phyloP scores from a whole-genome alignment of 2,888 invertebrate genomes.

The Trachelus tabidus region DNA sequence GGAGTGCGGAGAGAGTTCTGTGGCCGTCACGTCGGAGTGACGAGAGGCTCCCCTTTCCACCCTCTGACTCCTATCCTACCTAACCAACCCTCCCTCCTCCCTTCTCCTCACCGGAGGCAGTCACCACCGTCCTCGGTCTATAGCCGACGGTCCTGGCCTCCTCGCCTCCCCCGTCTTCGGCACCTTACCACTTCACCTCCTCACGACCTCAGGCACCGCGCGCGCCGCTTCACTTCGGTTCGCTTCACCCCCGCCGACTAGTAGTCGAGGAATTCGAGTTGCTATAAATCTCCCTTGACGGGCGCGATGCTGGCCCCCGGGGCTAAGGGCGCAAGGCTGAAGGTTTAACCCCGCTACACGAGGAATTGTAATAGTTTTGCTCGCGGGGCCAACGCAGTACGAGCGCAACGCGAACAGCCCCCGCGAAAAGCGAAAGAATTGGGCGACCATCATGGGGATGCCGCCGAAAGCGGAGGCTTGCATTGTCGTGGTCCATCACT shows the following conservation, averaged over 20 bases:
- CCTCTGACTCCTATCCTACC: conserved; percentile 26
- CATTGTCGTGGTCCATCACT: background rate
- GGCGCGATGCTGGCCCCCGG: conserved; percentile 60
- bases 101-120: conserved; percentile 7
- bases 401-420: conserved; percentile 10
- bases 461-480: background rate
- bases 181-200: background rate
- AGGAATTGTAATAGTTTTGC: conserved; percentile 63
- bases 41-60: conserved; percentile 44
- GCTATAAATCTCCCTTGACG: conserved; percentile 66
- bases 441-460: background rate
- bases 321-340: conserved; percentile 39
- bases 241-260: conserved; percentile 51
- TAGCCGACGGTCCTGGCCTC: conserved; percentile 33
- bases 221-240: conserved; percentile 28
- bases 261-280: conserved; percentile 66
- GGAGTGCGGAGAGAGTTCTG: conserved; percentile 50
- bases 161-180: conserved; percentile 20
- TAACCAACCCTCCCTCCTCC: conserved; percentile 15
- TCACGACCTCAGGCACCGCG: conserved; percentile 6
- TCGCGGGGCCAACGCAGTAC: conserved; percentile 47
- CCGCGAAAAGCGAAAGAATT: conserved; percentile 2
- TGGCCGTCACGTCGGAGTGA: conserved; percentile 56
- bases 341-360: conserved; percentile 41
- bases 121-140: conserved; percentile 38